Percentiles rank a stretch among this genome's conserved stretches.
phyloP scores from a whole-genome alignment of 2,888 invertebrate genomes.

The Hoplodrina ambigua region DNA sequence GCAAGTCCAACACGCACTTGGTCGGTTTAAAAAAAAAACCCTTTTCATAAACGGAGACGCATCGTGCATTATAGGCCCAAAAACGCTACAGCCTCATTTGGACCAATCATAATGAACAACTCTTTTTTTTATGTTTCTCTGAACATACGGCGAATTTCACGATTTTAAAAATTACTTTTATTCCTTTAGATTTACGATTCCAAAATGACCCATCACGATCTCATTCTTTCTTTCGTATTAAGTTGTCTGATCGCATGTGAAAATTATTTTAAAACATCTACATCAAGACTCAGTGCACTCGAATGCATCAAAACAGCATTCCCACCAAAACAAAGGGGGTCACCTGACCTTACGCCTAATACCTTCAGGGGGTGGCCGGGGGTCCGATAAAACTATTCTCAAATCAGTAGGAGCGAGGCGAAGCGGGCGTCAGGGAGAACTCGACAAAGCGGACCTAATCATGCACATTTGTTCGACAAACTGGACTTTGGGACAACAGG shows the following conservation, averaged over 20 bases:
- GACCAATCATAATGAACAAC: no score
- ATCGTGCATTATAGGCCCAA: not conserved
- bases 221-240: not conserved
- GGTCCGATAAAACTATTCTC: slow-evolving; percentile 63
- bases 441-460: slow-evolving; percentile 86
- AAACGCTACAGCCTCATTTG: not conserved
- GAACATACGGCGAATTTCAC: no score
- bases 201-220: no score
- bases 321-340: slow-evolving; percentile 24
- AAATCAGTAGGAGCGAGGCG: slow-evolving; percentile 63
- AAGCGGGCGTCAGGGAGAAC: slow-evolving; percentile 60
- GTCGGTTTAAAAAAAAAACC: not conserved
- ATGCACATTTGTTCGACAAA: slow-evolving; percentile 87
- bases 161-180: no score
- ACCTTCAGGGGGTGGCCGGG: slow-evolving; percentile 42
- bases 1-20: no score
- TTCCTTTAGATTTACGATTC: no score
- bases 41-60: not conserved
- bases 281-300: not conserved
- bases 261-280: slow-evolving; percentile 9
- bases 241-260: no score
- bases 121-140: no score
- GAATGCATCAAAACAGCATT: slow-evolving; percentile 23
- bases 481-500: slow-evolving; percentile 64
- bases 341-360: slow-evolving; percentile 46